A percentile compares a stretch with the other conserved stretches of the same genome.
phyloP scores from a whole-genome alignment of 2,797 vertebrate genomes.

The Prunella strophiata region DNA sequence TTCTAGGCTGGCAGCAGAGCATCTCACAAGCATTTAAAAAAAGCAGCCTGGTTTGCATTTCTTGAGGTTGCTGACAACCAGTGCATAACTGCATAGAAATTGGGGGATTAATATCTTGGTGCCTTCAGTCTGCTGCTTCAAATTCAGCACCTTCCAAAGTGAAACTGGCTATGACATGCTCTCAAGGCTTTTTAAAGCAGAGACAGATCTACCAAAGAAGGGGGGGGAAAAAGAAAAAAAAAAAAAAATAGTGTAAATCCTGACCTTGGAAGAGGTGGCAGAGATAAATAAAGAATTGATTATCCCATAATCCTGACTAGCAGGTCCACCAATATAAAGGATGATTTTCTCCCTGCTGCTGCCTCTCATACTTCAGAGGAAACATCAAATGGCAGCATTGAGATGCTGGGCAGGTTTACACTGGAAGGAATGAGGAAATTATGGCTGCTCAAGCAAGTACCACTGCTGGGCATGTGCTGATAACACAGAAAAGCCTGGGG shows the following conservation, averaged over 20 bases:
- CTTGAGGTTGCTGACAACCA: not conserved
- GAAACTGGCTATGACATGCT: not conserved
- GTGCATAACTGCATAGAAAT: not conserved
- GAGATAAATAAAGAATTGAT: not conserved
- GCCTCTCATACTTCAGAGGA: not conserved
- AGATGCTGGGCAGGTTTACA: not conserved
- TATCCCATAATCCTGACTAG: not conserved
- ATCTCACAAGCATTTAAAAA: not conserved
- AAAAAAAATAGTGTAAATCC: not conserved
- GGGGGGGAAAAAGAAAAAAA: accelerated
- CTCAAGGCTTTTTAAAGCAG: not conserved
- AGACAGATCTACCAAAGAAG: not conserved
- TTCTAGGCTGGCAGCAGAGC: not conserved
- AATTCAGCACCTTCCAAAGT: not conserved
- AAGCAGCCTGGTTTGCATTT: not conserved
- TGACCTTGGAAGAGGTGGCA: not conserved
- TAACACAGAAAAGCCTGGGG: not conserved
- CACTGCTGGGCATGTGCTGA: not conserved
- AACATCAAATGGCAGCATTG: not conserved
- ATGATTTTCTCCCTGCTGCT: not conserved
- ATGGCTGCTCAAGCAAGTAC: not conserved
- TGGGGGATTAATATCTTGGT: not conserved
- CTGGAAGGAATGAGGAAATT: not conserved
- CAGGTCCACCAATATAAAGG: not conserved
- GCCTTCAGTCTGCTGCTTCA: not conserved